phyloP scores from a whole-genome alignment of 2,888 invertebrate species.

The Pimpla rufipes region DNA sequence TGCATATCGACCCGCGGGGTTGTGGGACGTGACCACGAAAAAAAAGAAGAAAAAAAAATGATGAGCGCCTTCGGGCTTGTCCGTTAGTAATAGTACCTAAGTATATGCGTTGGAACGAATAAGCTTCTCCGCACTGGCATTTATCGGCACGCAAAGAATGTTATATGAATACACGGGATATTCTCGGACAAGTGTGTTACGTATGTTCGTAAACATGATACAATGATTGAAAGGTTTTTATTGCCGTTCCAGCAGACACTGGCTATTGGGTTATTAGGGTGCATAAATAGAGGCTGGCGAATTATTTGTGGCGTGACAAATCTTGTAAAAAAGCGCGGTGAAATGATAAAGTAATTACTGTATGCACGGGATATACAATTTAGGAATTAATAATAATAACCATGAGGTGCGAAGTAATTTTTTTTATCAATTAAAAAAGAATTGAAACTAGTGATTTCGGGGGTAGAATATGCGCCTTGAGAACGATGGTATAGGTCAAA shows the following conservation, averaged over 20 bases:
- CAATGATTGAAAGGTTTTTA: background rate
- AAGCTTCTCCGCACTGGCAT: background rate
- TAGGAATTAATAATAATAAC: too few relatives aligned
- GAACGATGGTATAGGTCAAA: too few relatives aligned
- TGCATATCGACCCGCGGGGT: slow-evolving; percentile 13
- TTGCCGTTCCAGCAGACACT: background rate
- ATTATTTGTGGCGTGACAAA: too few relatives aligned
- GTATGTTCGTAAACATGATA: slow-evolving; percentile 1
- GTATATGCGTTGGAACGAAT: background rate
- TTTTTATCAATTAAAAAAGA: too few relatives aligned
- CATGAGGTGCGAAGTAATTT: too few relatives aligned
- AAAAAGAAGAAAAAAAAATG: background rate
- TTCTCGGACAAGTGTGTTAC: background rate
- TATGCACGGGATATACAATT: too few relatives aligned
- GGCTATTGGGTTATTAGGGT: too few relatives aligned
- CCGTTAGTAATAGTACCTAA: background rate
- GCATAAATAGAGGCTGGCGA: too few relatives aligned
- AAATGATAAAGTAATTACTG: too few relatives aligned
- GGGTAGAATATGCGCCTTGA: too few relatives aligned
- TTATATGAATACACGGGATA: background rate
- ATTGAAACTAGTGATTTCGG: too few relatives aligned
- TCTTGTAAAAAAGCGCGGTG: too few relatives aligned
- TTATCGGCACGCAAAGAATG: slow-evolving; percentile 21
- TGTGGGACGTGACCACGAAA: background rate
- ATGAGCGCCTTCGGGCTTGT: background rate